Percentiles rank a stretch among this genome's conserved stretches.
These are phyloP conservation scores for Microctonus brassicae DNA, from an alignment of 2,888 invertebrate genomes.

Conservation along the genomic window DNA sequence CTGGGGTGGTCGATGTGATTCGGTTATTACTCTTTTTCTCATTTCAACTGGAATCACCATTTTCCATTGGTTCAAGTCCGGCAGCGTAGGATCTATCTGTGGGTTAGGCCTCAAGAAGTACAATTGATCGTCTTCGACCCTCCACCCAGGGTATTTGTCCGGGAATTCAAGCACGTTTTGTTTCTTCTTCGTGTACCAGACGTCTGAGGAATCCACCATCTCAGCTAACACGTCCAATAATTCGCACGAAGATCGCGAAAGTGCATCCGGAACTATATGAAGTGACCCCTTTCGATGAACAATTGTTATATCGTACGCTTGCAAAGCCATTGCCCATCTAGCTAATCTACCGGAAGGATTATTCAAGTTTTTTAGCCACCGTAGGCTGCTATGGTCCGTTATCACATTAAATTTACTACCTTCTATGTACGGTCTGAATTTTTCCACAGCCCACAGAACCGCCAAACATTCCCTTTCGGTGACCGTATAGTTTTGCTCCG, in stretches of 20 bases:
- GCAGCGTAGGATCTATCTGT: conserved; percentile 5
- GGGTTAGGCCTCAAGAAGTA: not conserved
- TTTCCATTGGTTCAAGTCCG: conserved; percentile 5
- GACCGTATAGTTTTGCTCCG: conserved; percentile 15
- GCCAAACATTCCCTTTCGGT: conserved; percentile 30
- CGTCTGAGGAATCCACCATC: not conserved
- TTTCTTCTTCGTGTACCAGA: not conserved
- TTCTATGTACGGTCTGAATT: conserved; percentile 19
- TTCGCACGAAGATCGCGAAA: conserved; percentile 10
- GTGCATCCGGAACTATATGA: conserved; percentile 36
- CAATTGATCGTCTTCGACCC: not conserved
- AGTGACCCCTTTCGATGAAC: conserved; percentile 19
- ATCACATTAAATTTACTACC: conserved; percentile 12
- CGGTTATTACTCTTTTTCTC: not conserved
- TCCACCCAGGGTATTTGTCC: not conserved
- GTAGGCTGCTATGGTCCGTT: conserved; percentile 8
- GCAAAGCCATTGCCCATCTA: too few species aligned
- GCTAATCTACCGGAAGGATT: too few species aligned
- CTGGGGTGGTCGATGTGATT: not conserved
- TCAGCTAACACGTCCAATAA: not conserved
- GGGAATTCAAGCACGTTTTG: not conserved
- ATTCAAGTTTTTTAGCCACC: too few species aligned
- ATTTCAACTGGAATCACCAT: not conserved
- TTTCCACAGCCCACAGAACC: conserved; percentile 28
- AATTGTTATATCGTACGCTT: conserved; percentile 27